These are phyloP conservation scores for Microcebus tavaratra DNA, from an alignment of 2,113 vertebrate species.

Conservation along the genomic window DNA sequence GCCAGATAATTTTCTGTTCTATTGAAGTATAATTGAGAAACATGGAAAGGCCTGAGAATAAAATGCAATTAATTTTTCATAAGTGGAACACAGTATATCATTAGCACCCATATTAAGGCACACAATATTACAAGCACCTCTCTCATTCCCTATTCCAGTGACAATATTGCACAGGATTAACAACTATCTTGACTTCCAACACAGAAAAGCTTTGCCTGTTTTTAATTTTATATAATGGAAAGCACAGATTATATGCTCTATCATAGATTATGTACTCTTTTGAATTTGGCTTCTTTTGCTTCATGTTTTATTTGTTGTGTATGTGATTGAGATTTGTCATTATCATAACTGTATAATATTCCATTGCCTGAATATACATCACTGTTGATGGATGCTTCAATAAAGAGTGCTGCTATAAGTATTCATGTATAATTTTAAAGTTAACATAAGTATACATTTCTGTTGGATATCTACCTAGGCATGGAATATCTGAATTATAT, in stretches of 20 bases:
- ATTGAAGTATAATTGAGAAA: background rate
- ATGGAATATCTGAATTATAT: background rate
- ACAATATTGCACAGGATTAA: background rate
- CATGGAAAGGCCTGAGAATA: background rate
- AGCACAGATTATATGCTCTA: background rate
- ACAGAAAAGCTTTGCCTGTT: background rate
- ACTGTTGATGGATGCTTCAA: background rate
- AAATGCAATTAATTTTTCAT: background rate
- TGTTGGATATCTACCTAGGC: background rate
- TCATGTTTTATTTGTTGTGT: conserved; percentile 2
- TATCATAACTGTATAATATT: background rate
- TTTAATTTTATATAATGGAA: background rate
- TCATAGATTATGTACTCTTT: background rate
- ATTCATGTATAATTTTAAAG: background rate
- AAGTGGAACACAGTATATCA: background rate
- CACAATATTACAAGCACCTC: background rate
- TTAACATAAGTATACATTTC: background rate
- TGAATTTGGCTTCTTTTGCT: background rate
- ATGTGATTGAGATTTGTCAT: background rate
- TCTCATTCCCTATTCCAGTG: background rate
- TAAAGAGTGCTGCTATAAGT: background rate
- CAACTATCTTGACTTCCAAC: background rate
- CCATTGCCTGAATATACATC: background rate
- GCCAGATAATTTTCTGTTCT: background rate
- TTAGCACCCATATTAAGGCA: background rate